Percentiles rank a stretch among this genome's conserved stretches.
Evolutionary conservation across 2,797 vertebrate species (phyloP).

Genomic region (Echiichthys vipera): DNA sequence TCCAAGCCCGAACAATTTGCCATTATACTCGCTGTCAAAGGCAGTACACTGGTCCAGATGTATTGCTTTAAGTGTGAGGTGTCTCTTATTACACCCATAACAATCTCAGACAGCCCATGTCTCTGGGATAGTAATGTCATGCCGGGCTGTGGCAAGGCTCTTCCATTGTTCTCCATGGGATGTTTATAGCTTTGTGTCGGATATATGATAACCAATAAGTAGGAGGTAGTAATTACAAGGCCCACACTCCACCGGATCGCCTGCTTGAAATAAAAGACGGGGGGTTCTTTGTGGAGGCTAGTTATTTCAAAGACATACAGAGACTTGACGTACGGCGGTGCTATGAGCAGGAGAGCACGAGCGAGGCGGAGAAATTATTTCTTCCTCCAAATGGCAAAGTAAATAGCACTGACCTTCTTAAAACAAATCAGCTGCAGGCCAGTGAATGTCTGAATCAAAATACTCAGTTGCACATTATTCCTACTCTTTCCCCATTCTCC

Average conservation of each 20-base stretch:
- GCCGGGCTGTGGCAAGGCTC: slow-evolving; percentile 69
- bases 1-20: slow-evolving; percentile 69
- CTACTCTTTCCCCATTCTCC: slow-evolving; percentile 15
- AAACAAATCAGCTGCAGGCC: slow-evolving; percentile 67
- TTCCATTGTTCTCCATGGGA: slow-evolving; percentile 75
- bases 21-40: slow-evolving; percentile 75
- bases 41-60: slow-evolving; percentile 72
- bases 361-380: slow-evolving; percentile 58
- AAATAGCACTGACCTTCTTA: slow-evolving; percentile 71
- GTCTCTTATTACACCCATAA: slow-evolving; percentile 83
- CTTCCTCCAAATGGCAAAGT: slow-evolving; percentile 74
- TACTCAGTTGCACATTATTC: slow-evolving; percentile 45
- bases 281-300: slow-evolving; percentile 63
- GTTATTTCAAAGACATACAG: slow-evolving; percentile 76
- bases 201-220: slow-evolving; percentile 84
- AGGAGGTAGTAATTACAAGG: slow-evolving; percentile 82
- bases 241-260: slow-evolving; percentile 68
- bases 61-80: slow-evolving; percentile 73
- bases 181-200: slow-evolving; percentile 81
- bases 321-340: slow-evolving; percentile 55
- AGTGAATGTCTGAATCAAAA: slow-evolving; percentile 56
- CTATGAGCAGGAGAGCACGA: slow-evolving; percentile 35
- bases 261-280: slow-evolving; percentile 83
- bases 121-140: slow-evolving; percentile 75
- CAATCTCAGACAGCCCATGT: slow-evolving; percentile 79